Evolutionary conservation across 2,113 vertebrate genomes (phyloP).

Genomic region (Podarcis muralis): DNA sequence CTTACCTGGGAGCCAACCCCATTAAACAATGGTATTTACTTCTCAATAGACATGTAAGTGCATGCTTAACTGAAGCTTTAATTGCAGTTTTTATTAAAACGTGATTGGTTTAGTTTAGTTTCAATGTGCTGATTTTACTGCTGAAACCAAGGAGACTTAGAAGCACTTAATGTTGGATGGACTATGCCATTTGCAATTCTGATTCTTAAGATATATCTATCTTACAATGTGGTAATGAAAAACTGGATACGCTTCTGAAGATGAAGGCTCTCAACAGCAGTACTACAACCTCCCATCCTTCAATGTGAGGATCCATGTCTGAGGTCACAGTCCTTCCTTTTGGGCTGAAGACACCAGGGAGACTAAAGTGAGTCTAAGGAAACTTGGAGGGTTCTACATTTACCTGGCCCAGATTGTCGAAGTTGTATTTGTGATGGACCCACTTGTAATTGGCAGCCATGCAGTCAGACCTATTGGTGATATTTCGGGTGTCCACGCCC

Average conservation of each 20-base stretch:
- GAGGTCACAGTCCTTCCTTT: neutral
- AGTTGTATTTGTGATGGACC: slow-evolving; percentile 99
- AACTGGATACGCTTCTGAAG: neutral
- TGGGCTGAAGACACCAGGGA: neutral
- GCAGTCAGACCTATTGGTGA: slow-evolving; percentile 97
- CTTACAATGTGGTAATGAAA: neutral
- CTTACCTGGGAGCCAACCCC: too few species aligned
- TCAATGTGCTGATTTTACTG: neutral
- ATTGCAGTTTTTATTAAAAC: neutral
- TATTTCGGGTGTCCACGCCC: slow-evolving; percentile 91
- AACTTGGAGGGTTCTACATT: slow-evolving; percentile 10
- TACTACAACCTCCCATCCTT: neutral
- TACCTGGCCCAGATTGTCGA: slow-evolving; percentile 97
- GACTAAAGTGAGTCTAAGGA: neutral
- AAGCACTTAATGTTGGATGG: neutral
- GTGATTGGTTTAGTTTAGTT: neutral
- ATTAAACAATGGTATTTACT: neutral
- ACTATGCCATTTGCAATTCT: neutral
- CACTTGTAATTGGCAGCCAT: slow-evolving; percentile 94
- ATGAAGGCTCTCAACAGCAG: neutral
- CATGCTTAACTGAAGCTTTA: neutral
- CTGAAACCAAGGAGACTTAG: neutral
- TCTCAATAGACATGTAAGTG: neutral
- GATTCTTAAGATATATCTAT: neutral
- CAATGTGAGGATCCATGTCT: neutral